Percentiles rank a stretch among this genome's conserved stretches.
These are phyloP conservation scores for Sitophilus oryzae DNA, from an alignment of 1,140 invertebrate species.

Conservation along the genomic window DNA sequence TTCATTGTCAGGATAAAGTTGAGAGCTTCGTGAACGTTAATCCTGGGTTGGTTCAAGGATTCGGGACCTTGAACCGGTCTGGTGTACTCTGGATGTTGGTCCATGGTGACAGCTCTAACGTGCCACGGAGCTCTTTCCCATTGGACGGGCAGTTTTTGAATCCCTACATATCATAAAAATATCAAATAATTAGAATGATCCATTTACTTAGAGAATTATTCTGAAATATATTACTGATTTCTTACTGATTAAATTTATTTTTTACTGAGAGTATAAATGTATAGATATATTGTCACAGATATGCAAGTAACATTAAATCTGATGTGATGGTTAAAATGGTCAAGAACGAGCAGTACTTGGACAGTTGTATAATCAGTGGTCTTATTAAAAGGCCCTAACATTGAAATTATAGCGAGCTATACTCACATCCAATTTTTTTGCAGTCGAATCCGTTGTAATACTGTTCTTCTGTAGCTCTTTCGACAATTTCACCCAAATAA, in stretches of 20 bases:
- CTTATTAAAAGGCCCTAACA: too few species aligned
- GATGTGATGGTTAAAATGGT: too few species aligned
- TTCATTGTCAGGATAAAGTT: constrained; percentile 71
- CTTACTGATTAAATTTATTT: constrained; percentile 4
- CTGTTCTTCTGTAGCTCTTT: constrained; percentile 84
- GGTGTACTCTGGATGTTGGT: constrained; percentile 66
- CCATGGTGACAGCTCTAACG: constrained; percentile 66
- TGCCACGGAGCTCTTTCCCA: constrained; percentile 65
- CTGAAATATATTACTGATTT: too few species aligned
- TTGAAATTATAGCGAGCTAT: too few species aligned
- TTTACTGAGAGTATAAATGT: not conserved
- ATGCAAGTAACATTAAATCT: too few species aligned
- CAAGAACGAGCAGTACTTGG: too few species aligned
- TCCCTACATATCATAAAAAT: constrained; percentile 51
- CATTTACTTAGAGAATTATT: too few species aligned
- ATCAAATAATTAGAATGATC: constrained; percentile 16
- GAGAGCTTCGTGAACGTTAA: constrained; percentile 72
- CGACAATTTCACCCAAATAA: constrained; percentile 88
- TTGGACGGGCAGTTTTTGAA: constrained; percentile 73
- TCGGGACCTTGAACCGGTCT: constrained; percentile 61
- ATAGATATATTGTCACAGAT: not conserved
- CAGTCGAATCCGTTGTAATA: constrained; percentile 93
- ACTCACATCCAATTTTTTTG: constrained; percentile 84
- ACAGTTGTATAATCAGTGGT: too few species aligned
- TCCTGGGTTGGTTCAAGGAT: constrained; percentile 55